Conservation (phyloP, 2,797 vertebrate genomes). For the Todus mexicanus region DNA sequence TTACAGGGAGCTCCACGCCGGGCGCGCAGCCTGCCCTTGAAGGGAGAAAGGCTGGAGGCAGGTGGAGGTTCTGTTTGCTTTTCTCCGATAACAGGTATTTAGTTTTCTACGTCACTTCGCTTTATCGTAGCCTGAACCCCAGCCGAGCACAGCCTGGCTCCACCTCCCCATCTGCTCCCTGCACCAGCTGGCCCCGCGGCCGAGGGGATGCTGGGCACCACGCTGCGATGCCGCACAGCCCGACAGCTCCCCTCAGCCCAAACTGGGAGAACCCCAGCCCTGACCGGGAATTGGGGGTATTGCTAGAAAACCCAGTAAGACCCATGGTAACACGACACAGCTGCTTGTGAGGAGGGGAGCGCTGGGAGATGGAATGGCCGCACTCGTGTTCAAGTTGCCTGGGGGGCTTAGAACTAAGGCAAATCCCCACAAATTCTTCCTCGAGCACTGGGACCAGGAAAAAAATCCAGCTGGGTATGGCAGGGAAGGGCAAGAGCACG, state of each 20-base stretch:
- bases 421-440: not conserved
- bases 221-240: accelerated
- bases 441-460: not conserved
- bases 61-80: constrained; percentile 13
- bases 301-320: not conserved
- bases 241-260: not conserved
- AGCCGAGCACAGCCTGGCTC: not conserved
- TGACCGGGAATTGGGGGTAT: accelerated
- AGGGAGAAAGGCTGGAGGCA: constrained; percentile 26
- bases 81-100: constrained; percentile 26
- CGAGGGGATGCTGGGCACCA: not conserved
- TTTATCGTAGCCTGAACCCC: not conserved
- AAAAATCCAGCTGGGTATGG: not conserved
- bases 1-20: not conserved
- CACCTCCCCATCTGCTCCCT: constrained; percentile 31
- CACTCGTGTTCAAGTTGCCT: accelerated
- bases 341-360: accelerated
- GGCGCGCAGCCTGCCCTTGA: not conserved
- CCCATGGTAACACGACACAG: accelerated
- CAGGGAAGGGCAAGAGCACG: not conserved
- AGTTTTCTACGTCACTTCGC: not conserved
- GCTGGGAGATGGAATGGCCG: not conserved
- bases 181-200: not conserved
- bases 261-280: not conserved
- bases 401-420: not conserved